phyloP scores from a whole-genome alignment of 1,140 invertebrate genomes.

The Bombyx mandarina region DNA sequence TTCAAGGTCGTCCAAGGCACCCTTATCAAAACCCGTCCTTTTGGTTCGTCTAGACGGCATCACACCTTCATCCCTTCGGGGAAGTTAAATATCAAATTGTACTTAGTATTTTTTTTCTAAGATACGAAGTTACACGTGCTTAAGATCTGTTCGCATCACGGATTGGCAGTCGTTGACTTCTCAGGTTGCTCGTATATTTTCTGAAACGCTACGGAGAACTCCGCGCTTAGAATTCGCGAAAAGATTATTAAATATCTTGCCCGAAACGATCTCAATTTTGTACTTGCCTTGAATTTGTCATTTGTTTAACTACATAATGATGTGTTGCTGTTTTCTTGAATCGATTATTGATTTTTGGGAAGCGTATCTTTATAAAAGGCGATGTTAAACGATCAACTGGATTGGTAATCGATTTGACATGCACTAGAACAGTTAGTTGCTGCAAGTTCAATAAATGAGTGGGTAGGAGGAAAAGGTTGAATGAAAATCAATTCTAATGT shows the following conservation, averaged over 20 bases:
- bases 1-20: conserved; percentile 58
- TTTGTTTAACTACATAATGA: background rate
- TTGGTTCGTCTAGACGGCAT: conserved; percentile 63
- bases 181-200: background rate
- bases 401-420: no score
- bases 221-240: background rate
- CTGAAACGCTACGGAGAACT: background rate
- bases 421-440: no score
- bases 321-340: no score
- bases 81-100: conserved; percentile 47
- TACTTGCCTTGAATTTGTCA: background rate
- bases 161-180: background rate
- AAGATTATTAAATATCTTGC: background rate
- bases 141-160: background rate
- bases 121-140: no score
- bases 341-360: no score
- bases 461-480: no score
- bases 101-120: conserved; percentile 19
- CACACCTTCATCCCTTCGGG: conserved; percentile 59
- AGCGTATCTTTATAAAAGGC: no score
- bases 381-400: no score
- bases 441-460: no score
- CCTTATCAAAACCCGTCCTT: conserved; percentile 55
- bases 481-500: no score
- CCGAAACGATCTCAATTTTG: conserved; percentile 3